Conservation (phyloP, 1,140 invertebrate genomes). For the Berghia stephanieae region DNA sequence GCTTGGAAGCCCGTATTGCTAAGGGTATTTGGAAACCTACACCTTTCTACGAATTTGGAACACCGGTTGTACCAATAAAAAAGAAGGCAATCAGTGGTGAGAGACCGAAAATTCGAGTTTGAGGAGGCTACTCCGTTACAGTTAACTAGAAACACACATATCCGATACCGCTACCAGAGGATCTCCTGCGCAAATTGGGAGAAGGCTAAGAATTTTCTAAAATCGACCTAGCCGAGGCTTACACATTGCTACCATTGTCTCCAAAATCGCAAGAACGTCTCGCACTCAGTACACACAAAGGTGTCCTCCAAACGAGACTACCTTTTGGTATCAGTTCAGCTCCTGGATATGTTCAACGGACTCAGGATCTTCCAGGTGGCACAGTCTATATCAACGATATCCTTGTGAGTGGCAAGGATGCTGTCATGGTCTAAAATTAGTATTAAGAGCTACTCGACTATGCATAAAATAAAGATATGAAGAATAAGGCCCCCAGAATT, state of each 20-base stretch:
- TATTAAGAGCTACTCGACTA: too few species aligned
- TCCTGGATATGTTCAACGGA: background rate
- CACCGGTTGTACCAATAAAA: conserved; percentile 23
- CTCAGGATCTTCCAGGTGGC: too few species aligned
- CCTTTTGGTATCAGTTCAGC: background rate
- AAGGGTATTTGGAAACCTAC: conserved; percentile 28
- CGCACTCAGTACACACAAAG: conserved; percentile 8
- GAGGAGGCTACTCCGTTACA: conserved; percentile 23
- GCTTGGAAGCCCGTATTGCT: background rate
- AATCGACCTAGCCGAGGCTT: conserved; percentile 22
- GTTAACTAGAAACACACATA: conserved; percentile 13
- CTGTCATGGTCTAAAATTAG: too few species aligned
- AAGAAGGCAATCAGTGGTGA: too few species aligned
- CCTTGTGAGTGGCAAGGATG: too few species aligned
- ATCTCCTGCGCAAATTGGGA: conserved; percentile 6
- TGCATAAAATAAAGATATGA: too few species aligned
- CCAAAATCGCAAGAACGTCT: conserved; percentile 9
- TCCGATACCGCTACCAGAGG: conserved; percentile 26
- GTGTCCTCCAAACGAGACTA: background rate
- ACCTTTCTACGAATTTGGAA: background rate
- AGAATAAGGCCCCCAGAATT: too few species aligned
- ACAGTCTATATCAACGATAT: too few species aligned
- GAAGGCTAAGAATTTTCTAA: background rate
- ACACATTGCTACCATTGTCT: background rate
- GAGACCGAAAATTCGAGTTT: conserved; percentile 4